Base-by-base conservation (phyloP, 2,113 vertebrate genomes). In the Mus spicilegus region DNA sequence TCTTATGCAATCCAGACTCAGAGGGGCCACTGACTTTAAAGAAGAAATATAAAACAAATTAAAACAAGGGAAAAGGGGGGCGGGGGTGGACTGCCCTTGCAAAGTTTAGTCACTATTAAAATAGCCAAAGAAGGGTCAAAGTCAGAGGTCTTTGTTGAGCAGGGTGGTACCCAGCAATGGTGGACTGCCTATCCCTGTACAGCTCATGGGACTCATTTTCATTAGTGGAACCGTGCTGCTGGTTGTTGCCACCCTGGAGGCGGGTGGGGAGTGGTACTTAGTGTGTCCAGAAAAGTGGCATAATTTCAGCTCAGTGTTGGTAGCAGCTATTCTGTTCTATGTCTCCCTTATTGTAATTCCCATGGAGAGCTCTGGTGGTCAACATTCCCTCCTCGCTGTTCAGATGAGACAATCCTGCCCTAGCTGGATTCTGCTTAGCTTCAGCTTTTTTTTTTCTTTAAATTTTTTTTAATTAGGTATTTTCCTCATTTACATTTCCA, bases 11-110 rank as follows among this genome's bases (percentile, higher is more conserved):
- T 95, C 96, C 96, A 97, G 97, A 92, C 89, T 96, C 80, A 0
- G 3, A 0, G 4, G 2, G 87, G 28, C 78, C 97, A 90, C 95
- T 95, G 95, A 96, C 51, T 96, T 97, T 95, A 98, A 97, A 98
- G 24, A 98, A 97, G 97, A 97, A 96, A 96, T 36, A 87, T 93
- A 96, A 90, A 94, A 91, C 96, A 98, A 96, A 98, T 98, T 95
- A 95, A 95, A 97, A 97, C 56, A 73, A 89, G 20, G n/a, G 58
- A 94, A 82, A 87, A 77, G 36, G 36, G 30, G 42, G 42, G 42
- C 2, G 42, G 42, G 42, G 28, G 9, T 26, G 36, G 10, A 24
- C 49, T 10, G 61, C 28, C 56, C 67, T 28, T 22, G 2, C 1
- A n/a, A 49, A n/a, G 28, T 67, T 70, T 36, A 58, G 28, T 12